Base-by-base conservation (phyloP, 2,797 vertebrate species). In the Ispidina lecontei region DNA sequence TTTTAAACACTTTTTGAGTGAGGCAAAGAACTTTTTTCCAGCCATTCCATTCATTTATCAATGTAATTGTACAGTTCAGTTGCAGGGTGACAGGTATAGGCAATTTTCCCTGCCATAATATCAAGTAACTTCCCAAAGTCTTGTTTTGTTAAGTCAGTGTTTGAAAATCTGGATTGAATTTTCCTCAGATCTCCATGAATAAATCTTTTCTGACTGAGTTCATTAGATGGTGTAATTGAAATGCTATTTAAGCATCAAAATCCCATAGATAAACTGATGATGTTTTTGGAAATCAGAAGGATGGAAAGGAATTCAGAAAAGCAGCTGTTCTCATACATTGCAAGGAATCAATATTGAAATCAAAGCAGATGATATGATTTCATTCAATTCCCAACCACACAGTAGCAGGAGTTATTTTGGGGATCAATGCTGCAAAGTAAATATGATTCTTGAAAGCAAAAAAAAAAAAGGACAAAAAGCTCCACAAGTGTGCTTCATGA, bases 341-440 rank as follows among this genome's bases (percentile, higher is more conserved):
- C 59, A 74, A 93, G 77, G 76, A 87, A 83, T 87, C 85, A 83
- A 75, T 92, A 93, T 92, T 93, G 85, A 95, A 91, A 91, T 94
- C 65, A 92, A 89, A 91, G 85, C 83, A 68, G 67, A 87, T 93
- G 44, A 88, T 89, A 31, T 2, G 21, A 74, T 43, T 92, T 95
- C 60, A 72, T 91, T 93, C 62, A 84, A 18, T 68, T 89, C 67
- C 81, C 39, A 84, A 28, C 41, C 64, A 73, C 73, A 25, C 2
- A 4, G 89, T 82, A 86, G 52, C 59, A 64, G 63, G 31, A 92
- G 64, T 54, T 92, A 93, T 90, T 92, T 75, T 70, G 54, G 51
- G 74, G 79, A 74, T 87, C 54, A 37, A 8, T 69, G 72, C 35
- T n/a, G 33, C 19, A 44, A 71, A 94, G 51, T 73, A 52, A 74